Evolutionary conservation across 2,113 vertebrate species (phyloP), one percentile per base, ranked within the genome.

Genomic region (Diadophis punctatus): DNA sequence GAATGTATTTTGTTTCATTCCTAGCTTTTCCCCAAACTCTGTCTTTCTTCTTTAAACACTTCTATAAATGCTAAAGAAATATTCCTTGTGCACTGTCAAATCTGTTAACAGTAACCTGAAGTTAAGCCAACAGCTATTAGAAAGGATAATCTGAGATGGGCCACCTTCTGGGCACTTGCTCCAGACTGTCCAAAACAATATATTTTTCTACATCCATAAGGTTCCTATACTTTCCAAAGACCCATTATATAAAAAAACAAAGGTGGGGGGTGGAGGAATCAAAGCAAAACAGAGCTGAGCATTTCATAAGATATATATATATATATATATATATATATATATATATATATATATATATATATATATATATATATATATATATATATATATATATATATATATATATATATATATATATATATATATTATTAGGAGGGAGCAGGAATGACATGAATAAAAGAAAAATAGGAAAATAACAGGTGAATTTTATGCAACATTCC

Each of bases 401-500:
- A n/a, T n/a, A n/a, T n/a, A n/a, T n/a, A n/a, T n/a, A n/a, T n/a
- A n/a, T n/a, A n/a, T n/a, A n/a, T n/a, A 85, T 94, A 91, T 30
- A n/a, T 95, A 51, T 60, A 95, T 86, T 86, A 80, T 91, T 94
- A 94, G 92, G 23, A 86, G 94, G 91, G 12, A 89, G 91, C 49
- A 94, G 53, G 91, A 94, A 91, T 95, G 93, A 94, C 92, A 95
- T 86, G 55, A 43, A 22, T 39, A 43, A 80, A 80, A 80, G 34
- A 80, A 90, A 25, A 43, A 43, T 39, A 43, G 16, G 12, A 49
- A 92, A 89, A 34, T 93, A 95, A 95, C 92, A 49, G 87, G 90
- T 92, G 34, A 7, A 0, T 80, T 86, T 94, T 94, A 89, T 91
- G 68, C 91, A 90, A 91, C 52, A 80, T 39, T 95, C 53, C 0